Conservation (phyloP, 2,113 vertebrate species). For the Oenanthe melanoleuca region DNA sequence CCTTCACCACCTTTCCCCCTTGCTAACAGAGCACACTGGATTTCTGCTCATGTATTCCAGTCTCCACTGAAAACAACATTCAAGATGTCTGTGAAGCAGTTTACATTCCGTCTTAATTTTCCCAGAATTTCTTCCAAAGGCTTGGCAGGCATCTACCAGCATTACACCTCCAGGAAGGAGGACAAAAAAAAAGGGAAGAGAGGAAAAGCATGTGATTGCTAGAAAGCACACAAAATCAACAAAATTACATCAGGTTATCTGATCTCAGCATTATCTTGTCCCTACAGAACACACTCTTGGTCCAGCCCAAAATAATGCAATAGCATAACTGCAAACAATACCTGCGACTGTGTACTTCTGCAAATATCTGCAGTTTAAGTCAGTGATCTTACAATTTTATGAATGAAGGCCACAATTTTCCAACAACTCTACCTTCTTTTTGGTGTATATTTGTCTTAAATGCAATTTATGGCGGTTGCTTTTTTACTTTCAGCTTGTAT, state of each 20-base stretch:
- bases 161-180: background rate
- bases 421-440: background rate
- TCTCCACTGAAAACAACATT: background rate
- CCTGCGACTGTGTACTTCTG: background rate
- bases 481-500: background rate
- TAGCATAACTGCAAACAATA: background rate
- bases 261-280: fast-evolving
- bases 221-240: background rate
- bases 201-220: background rate
- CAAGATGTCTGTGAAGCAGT: background rate
- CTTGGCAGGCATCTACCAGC: background rate
- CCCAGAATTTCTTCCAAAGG: background rate
- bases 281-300: background rate
- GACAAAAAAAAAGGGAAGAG: background rate
- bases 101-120: fast-evolving
- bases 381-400: background rate
- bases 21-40: background rate
- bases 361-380: background rate
- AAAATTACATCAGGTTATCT: background rate
- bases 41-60: background rate
- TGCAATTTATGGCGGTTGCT: background rate
- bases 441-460: background rate
- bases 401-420: background rate
- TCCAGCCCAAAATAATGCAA: background rate
- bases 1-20: background rate